Base-by-base conservation (phyloP, 2,797 vertebrate genomes). In the Poeciliopsis infans region DNA sequence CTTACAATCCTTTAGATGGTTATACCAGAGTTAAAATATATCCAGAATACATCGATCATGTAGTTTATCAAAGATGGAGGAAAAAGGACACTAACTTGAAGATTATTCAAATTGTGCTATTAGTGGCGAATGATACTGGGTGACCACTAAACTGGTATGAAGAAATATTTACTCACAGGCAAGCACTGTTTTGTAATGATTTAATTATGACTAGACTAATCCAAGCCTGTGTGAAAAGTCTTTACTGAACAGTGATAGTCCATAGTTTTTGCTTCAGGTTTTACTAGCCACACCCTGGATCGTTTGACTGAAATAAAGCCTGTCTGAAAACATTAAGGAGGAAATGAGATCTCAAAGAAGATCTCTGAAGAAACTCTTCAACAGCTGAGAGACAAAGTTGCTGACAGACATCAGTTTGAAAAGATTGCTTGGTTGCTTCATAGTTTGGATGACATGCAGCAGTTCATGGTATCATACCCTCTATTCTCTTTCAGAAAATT, bases 11-110 rank as follows among this genome's bases (percentile, higher is more conserved):
- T 77, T 53, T 15, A 64, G 74, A 70, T 77, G 61, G 89, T 81
- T 79, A 79, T 23, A 76, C n/a, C 72, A 73, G 74, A 83, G 89
- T 92, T 89, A 86, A 86, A 86, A 68, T 53, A 79, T 80, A 86
- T 74, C 82, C 75, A 85, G 74, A 81, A 81, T 53, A 23, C 25
- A 43, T 43, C 71, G 36, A 47, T 51, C 72, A 49, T 75, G 78
- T 57, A 71, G 53, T 2, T 55, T n/a, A 76, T 51, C 39, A 45
- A 25, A 45, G 46, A 72, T 36, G 28, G 7, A 23, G 25, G 49
- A 33, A 68, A 46, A 74, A 36, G 7, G 69, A 45, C 36, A n/a
- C 3, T 5, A n/a, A 28, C 11, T 28, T 57, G 4, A 28, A 13
- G 16, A 41, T 46, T 73, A 73, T 46, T 20, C 15, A 15, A 15